Percentiles rank a stretch among this genome's conserved stretches.
Evolutionary conservation across 2,797 vertebrate genomes (phyloP).

Genomic region (Acridotheres tristis): DNA sequence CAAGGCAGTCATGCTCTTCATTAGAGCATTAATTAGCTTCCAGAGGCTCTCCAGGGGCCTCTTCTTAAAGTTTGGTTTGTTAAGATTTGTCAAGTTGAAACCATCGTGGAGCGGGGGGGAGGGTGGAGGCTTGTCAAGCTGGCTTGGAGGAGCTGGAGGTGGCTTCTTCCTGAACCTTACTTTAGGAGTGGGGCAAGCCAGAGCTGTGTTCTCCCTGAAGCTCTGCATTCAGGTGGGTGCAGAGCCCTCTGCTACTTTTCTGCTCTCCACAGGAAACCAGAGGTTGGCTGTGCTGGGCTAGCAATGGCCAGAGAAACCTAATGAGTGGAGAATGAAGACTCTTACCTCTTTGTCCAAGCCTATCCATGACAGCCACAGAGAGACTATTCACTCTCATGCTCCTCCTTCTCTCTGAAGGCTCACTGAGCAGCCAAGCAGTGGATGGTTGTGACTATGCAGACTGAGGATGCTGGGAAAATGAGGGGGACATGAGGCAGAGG

Average conservation of each 20-base stretch:
- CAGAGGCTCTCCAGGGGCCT: not conserved
- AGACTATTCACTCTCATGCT: fast-evolving
- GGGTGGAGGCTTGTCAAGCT: not conserved
- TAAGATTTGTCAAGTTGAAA: slow-evolving; percentile 29
- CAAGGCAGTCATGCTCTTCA: slow-evolving; percentile 42
- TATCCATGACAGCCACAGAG: not conserved
- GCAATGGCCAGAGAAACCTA: not conserved
- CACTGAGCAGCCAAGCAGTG: not conserved
- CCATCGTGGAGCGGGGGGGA: not conserved
- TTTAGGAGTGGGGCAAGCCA: not conserved
- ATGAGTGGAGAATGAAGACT: not conserved
- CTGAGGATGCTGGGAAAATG: not conserved
- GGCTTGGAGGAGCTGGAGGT: not conserved
- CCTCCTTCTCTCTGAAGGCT: not conserved
- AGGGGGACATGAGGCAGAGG: not conserved
- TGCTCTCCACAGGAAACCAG: not conserved
- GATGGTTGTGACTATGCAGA: not conserved
- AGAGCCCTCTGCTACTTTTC: not conserved
- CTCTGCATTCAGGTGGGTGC: not conserved
- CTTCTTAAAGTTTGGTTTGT: slow-evolving; percentile 27
- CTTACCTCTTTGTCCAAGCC: not conserved
- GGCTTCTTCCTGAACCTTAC: not conserved
- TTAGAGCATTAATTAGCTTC: slow-evolving; percentile 55
- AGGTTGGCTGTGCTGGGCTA: not conserved
- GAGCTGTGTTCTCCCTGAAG: not conserved